Evolutionary conservation across 2,888 invertebrate genomes (phyloP).

Genomic region (Drosophila nigricruria): DNA sequence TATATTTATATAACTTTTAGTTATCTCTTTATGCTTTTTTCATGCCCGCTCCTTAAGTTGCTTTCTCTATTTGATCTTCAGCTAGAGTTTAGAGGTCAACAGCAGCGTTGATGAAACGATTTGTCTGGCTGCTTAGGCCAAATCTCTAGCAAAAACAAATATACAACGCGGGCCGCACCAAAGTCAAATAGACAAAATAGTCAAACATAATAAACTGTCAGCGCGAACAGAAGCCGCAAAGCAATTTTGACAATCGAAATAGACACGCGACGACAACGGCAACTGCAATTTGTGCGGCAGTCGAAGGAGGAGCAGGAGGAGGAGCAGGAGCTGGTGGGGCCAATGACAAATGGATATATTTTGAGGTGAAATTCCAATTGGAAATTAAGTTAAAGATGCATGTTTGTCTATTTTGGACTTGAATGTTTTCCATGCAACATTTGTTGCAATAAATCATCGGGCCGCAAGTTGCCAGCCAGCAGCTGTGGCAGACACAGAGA

Average conservation of each 20-base stretch:
- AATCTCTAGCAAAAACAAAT: conserved; percentile 44
- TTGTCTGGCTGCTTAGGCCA: conserved; percentile 36
- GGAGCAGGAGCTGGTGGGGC: neutral
- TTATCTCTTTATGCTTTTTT: neutral
- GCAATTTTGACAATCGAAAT: conserved; percentile 71
- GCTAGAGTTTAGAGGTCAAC: conserved; percentile 57
- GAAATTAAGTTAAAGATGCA: conserved; percentile 70
- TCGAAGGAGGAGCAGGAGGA: neutral
- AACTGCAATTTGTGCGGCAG: conserved; percentile 48
- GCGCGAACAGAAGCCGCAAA: conserved; percentile 67
- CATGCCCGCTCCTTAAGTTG: neutral
- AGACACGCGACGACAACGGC: conserved; percentile 60
- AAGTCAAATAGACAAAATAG: conserved; percentile 48
- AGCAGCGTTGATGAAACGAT: conserved; percentile 34
- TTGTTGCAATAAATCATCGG: conserved; percentile 82
- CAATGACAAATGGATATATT: conserved; percentile 73
- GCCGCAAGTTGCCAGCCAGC: conserved; percentile 22
- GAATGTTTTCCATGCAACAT: conserved; percentile 72
- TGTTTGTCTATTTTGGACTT: conserved; percentile 66
- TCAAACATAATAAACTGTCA: conserved; percentile 81
- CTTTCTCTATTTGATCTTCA: conserved; percentile 38
- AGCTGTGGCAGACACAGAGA: conserved; percentile 21
- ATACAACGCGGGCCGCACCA: conserved; percentile 18
- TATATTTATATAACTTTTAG: neutral
- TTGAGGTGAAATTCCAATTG: conserved; percentile 71